A percentile compares a stretch with the other conserved stretches of the same genome.
phyloP scores from a whole-genome alignment of 2,888 invertebrate species.

The Drosophila fulvimacula region DNA sequence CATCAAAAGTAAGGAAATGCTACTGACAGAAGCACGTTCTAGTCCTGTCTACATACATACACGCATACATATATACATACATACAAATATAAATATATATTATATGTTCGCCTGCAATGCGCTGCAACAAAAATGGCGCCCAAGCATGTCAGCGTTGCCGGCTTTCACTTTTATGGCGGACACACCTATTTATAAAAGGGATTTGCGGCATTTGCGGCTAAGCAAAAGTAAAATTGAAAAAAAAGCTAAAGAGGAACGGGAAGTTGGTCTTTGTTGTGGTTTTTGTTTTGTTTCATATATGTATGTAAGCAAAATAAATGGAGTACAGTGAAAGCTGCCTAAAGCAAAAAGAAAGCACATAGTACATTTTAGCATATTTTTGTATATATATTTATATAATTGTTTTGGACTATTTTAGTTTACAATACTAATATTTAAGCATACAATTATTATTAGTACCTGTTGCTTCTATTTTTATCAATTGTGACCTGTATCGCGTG shows the following conservation, averaged over 20 bases:
- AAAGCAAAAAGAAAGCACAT: not conserved
- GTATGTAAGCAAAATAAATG: constrained; percentile 57
- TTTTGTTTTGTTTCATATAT: constrained; percentile 36
- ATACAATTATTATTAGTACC: not conserved
- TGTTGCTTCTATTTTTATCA: not conserved
- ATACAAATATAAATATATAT: not conserved
- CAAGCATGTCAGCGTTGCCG: constrained; percentile 58
- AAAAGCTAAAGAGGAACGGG: constrained; percentile 30
- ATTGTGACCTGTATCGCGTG: not conserved
- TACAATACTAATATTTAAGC: not conserved
- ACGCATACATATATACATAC: not conserved
- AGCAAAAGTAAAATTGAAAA: constrained; percentile 36
- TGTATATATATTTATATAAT: not conserved
- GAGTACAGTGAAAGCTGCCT: constrained; percentile 32
- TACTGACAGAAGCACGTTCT: constrained; percentile 50
- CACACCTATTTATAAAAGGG: constrained; percentile 71
- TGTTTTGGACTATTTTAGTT: not conserved
- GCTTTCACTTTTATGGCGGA: constrained; percentile 68
- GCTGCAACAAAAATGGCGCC: constrained; percentile 39
- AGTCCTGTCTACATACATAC: constrained; percentile 15
- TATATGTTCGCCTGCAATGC: constrained; percentile 50
- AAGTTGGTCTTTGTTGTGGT: constrained; percentile 52
- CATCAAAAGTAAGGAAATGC: constrained; percentile 68
- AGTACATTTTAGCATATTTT: not conserved
- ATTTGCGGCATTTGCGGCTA: constrained; percentile 63